Percentiles rank a stretch among this genome's conserved stretches.
Evolutionary conservation across 2,113 vertebrate genomes (phyloP).

Genomic region (Hepsetus odoe): DNA sequence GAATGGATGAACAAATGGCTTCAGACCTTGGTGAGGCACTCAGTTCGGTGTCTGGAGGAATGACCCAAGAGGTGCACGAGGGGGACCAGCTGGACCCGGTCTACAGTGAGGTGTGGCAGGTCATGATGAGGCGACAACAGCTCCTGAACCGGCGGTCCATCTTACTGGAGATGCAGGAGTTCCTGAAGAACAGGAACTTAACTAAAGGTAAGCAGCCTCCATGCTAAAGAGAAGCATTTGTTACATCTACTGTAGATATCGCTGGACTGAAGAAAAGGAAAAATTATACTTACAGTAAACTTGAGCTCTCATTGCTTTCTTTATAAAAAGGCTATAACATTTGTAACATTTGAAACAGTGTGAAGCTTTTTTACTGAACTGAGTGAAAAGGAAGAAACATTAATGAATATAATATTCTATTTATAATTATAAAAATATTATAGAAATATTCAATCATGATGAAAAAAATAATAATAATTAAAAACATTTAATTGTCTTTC

Average conservation of each 20-base stretch:
- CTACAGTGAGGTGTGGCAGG: not conserved
- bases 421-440: too few species aligned
- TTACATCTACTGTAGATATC: too few species aligned
- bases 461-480: not conserved
- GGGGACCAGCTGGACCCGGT: not conserved
- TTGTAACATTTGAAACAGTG: too few species aligned
- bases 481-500: too few species aligned
- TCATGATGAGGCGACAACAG: conserved; percentile 51
- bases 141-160: conserved; percentile 54
- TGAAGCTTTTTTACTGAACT: too few species aligned
- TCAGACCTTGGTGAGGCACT: not conserved
- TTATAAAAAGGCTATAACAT: too few species aligned
- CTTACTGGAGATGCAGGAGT: conserved; percentile 41
- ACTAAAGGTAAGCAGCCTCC: conserved; percentile 47
- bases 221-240: not conserved
- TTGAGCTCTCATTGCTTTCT: too few species aligned
- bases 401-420: too few species aligned
- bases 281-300: not conserved
- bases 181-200: not conserved
- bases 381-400: too few species aligned
- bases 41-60: conserved; percentile 1
- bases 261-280: too few species aligned
- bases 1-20: conserved; percentile 6
- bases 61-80: not conserved
- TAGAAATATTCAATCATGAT: too few species aligned